Evolutionary conservation across 2,888 invertebrate genomes (phyloP), one percentile per base, ranked within the genome.

Genomic region (Theristus sp.): DNA sequence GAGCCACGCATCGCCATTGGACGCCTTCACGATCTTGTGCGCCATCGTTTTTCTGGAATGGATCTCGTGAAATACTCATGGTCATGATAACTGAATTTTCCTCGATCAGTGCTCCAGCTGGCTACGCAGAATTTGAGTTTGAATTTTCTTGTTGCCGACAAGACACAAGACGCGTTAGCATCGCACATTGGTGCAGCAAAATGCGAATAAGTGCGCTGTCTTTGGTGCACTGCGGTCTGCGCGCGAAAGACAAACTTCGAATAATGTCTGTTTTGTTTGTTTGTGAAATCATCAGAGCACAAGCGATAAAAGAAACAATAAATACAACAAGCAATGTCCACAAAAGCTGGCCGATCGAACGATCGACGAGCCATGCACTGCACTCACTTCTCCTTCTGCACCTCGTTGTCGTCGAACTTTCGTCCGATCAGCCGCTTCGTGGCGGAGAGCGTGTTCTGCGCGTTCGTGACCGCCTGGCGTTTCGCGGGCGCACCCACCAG

Each of bases 1-100:
- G 0, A 98, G 86, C 98, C 98, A 99, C 25, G 96, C 98, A 77
- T 98, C 98, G 3, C 98, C 98, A 76, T 98, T 98, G 0, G 88
- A 87, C 0, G 98, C 93, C 73, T 83, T 84, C 0, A 90, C 87
- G 64, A 98, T 93, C 79, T 98, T 96, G 74, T 89, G 98, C 0
- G 94, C 86, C 31, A 91, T 82, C 68, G 87, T 89, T 78, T 91
- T 88, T 83, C 87, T 86, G 38, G 10, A 38, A 38, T 38, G n/a
- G n/a, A n/a, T n/a, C n/a, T n/a, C n/a, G n/a, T n/a, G n/a, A n/a
- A n/a, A n/a, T n/a, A n/a, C n/a, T n/a, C n/a, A n/a, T n/a, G n/a
- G n/a, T n/a, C n/a, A n/a, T n/a, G n/a, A n/a, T n/a, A n/a, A n/a
- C n/a, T n/a, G n/a, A n/a, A n/a, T n/a, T n/a, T n/a, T n/a, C n/a